Percentiles rank a stretch among this genome's conserved stretches.
Evolutionary conservation across 2,797 vertebrate genomes (phyloP).

Genomic region (Gadopsis marmoratus): DNA sequence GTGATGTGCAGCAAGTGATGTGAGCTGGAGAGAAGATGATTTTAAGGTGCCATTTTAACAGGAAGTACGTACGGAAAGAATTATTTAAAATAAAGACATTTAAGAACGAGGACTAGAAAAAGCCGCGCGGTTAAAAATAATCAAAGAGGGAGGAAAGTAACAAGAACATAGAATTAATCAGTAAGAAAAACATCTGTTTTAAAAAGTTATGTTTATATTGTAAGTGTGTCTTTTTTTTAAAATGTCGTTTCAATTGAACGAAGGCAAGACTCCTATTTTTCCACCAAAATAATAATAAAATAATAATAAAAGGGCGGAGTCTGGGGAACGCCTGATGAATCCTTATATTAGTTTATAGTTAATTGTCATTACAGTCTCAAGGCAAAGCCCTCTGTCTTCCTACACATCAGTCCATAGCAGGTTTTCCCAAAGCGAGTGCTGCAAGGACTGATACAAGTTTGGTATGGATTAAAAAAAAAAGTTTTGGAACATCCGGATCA

Average conservation of each 20-base stretch:
- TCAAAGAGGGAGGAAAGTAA: background rate
- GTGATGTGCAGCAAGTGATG: background rate
- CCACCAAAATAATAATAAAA: background rate
- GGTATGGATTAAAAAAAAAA: background rate
- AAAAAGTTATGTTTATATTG: background rate
- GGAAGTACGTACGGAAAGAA: background rate
- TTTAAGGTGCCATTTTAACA: background rate
- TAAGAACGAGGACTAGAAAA: background rate
- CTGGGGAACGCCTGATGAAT: background rate
- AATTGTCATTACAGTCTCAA: conserved; percentile 12
- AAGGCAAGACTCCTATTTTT: background rate
- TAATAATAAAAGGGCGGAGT: background rate
- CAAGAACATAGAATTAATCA: background rate
- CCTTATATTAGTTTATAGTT: conserved; percentile 9
- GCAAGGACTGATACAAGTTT: conserved; percentile 1
- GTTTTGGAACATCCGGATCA: background rate
- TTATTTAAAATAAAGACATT: background rate
- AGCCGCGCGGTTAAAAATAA: background rate
- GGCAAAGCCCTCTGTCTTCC: conserved; percentile 9
- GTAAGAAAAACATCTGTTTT: background rate
- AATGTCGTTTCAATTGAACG: background rate
- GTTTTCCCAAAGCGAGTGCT: background rate
- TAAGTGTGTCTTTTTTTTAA: background rate
- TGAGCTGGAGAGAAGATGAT: background rate
- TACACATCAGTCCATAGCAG: background rate